Percentiles rank a stretch among this genome's conserved stretches.
Evolutionary conservation across 2,797 vertebrate species (phyloP).

Genomic region (Rhincodon typus): DNA sequence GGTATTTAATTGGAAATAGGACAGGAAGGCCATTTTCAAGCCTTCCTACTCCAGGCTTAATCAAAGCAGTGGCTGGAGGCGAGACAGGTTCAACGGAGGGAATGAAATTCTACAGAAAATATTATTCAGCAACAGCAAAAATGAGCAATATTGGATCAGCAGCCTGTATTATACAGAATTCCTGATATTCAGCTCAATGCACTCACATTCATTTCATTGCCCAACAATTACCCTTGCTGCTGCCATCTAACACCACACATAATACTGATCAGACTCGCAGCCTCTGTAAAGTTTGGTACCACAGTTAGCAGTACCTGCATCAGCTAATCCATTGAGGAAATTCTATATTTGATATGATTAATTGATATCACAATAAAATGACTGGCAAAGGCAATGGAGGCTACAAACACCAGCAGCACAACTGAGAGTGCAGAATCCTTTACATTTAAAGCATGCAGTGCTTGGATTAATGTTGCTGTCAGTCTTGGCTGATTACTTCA

Average conservation of each 20-base stretch:
- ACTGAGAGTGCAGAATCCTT: neutral
- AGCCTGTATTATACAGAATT: too few species aligned
- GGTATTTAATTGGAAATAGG: neutral
- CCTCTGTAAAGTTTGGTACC: neutral
- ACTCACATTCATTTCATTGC: neutral
- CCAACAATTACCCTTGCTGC: neutral
- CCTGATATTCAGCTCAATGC: neutral
- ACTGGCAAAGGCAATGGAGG: neutral
- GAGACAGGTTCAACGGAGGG: neutral
- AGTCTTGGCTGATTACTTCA: constrained; percentile 22
- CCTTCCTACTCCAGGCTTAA: neutral
- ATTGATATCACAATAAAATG: neutral
- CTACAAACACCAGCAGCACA: neutral
- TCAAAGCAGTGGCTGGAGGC: neutral
- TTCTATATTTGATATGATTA: neutral
- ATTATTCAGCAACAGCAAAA: too few species aligned
- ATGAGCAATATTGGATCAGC: too few species aligned
- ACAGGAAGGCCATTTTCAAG: neutral
- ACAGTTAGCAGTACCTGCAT: neutral
- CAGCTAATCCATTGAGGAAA: neutral
- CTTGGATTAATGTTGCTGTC: constrained; percentile 33
- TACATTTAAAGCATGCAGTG: neutral
- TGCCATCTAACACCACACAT: neutral
- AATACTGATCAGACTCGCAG: neutral
- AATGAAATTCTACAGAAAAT: neutral